Evolutionary conservation across 2,113 vertebrate species (phyloP), one percentile per base, ranked within the genome.

Genomic region (Notechis scutatus): DNA sequence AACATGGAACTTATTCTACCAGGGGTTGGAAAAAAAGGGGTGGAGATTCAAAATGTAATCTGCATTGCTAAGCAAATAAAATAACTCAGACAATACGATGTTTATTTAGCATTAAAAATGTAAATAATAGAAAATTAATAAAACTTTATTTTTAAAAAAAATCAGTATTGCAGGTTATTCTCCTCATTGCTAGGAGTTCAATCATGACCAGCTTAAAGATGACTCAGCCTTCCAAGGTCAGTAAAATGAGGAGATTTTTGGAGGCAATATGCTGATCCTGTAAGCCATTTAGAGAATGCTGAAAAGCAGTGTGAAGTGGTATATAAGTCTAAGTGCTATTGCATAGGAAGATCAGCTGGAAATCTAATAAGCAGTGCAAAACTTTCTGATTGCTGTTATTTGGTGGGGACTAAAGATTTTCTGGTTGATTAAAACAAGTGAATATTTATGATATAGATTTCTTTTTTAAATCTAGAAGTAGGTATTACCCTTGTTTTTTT

Each of bases 371-470:
- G 34, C 34, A 23, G 1, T 42, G 34, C 74, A 42, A 42, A 42
- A 81, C 18, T 3, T 81, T 34, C 74, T 81, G 34, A 81, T 81
- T 42, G 74, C 34, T 34, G 18, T 42, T 42, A 81, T 42, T 89
- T 23, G 47, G 14, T 87, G 7, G 88, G 54, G 47, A n/a, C 86
- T 89, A 34, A 95, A 42, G 29, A 2, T 91, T 1, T 91, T 42
- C 57, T 86, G 56, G 15, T 29, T 39, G 5, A 91, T 94, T 90
- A 20, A 23, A 81, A 92, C 88, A 93, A 29, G 57, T 90, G 93
- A 95, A 55, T 95, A 61, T 56, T 92, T 93, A 29, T 92, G 94
- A 95, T 95, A 96, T 0, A 34, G 93, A 90, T 54, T 95, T 26
- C 56, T 92, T 21, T 21, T 87, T 87, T 12, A 87, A 55, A 57